Evolutionary conservation across 2,113 vertebrate species (phyloP).

Genomic region (Chlorodrepanis virens): DNA sequence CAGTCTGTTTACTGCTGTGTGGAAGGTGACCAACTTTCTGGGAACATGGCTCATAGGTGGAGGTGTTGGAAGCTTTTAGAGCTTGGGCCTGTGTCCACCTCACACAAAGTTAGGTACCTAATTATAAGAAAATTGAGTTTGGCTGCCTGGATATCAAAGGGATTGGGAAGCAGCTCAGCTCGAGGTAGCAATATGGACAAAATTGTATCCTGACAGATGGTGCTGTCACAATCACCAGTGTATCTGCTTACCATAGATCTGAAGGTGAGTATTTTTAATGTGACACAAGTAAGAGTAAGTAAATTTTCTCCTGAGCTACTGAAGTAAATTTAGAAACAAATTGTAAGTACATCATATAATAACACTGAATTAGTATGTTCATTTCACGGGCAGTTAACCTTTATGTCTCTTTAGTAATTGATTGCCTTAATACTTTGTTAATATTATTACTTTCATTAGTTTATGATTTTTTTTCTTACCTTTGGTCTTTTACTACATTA

Average conservation of each 20-base stretch:
- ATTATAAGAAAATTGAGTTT: background rate
- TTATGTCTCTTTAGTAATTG: conserved; percentile 37
- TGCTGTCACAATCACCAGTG: background rate
- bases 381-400: conserved; percentile 59
- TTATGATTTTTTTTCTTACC: conserved; percentile 26
- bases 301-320: background rate
- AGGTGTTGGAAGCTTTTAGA: background rate
- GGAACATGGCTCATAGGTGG: background rate
- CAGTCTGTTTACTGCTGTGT: background rate
- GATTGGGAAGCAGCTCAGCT: background rate
- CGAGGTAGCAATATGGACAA: background rate
- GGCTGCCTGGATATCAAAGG: background rate
- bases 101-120: background rate
- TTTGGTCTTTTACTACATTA: conserved; percentile 38
- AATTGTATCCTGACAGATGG: background rate
- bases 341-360: background rate
- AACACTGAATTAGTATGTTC: conserved; percentile 47
- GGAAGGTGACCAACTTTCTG: background rate
- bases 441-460: conserved; percentile 53
- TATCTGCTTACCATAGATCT: background rate
- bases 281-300: background rate
- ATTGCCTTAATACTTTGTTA: conserved; percentile 44
- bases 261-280: background rate
- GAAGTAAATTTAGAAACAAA: conserved; percentile 32
- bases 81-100: background rate